Evolutionary conservation across 2,888 invertebrate species (phyloP).

Genomic region (Invenusta paracnida): DNA sequence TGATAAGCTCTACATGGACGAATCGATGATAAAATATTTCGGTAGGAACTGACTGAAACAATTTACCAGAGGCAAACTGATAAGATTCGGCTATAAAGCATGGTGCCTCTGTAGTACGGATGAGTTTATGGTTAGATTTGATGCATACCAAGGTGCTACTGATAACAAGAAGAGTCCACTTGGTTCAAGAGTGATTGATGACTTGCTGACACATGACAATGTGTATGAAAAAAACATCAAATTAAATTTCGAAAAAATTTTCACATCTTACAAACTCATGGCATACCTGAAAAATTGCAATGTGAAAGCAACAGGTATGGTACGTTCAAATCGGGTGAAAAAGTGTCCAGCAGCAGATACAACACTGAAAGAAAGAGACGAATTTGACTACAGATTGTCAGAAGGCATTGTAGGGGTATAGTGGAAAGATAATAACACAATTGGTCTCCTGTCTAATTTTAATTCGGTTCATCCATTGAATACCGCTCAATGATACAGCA

Average conservation of each 20-base stretch:
- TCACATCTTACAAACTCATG: not conserved
- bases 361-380: not conserved
- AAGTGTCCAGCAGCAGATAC: not conserved
- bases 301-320: slow-evolving; percentile 4
- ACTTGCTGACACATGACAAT: not conserved
- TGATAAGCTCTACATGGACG: not conserved
- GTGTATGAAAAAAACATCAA: slow-evolving; percentile 26
- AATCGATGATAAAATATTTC: slow-evolving; percentile 17
- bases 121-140: not conserved
- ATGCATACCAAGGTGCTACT: slow-evolving; percentile 23
- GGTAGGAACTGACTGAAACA: slow-evolving; percentile 24
- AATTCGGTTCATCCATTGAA: slow-evolving; percentile 28
- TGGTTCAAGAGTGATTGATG: slow-evolving; percentile 20
- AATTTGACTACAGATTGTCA: not conserved
- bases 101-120: slow-evolving; percentile 20
- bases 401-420: slow-evolving; percentile 9
- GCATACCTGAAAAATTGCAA: not conserved
- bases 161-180: not conserved
- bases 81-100: slow-evolving; percentile 27
- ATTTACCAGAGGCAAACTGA: slow-evolving; percentile 10
- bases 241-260: slow-evolving; percentile 6
- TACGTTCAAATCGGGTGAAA: not conserved
- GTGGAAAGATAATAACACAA: not conserved
- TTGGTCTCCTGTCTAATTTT: slow-evolving; percentile 21
- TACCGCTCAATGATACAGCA: not conserved